Evolutionary conservation across 2,797 vertebrate genomes (phyloP).

Genomic region (Dallia pectoralis): DNA sequence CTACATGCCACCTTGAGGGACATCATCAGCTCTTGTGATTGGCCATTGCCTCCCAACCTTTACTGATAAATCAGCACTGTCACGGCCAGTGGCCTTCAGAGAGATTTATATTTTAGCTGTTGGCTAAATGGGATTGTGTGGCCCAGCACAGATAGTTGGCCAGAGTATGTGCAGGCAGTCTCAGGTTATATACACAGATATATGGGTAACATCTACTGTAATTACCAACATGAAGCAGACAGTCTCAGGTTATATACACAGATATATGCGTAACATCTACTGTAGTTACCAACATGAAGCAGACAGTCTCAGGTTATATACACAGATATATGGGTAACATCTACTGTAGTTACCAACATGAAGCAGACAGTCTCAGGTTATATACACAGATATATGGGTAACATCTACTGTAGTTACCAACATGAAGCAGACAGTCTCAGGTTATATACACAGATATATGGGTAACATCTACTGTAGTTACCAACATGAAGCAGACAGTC

Average conservation of each 20-base stretch:
- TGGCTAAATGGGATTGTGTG: slow-evolving; percentile 49
- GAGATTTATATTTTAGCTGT: neutral
- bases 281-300: slow-evolving; percentile 38
- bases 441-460: too few relatives aligned
- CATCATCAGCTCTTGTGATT: slow-evolving; percentile 50
- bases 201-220: slow-evolving; percentile 43
- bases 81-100: slow-evolving; percentile 9
- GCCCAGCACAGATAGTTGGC: slow-evolving; percentile 41
- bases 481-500: too few relatives aligned
- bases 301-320: slow-evolving; percentile 17
- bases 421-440: too few relatives aligned
- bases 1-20: slow-evolving; percentile 47
- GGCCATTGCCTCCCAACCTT: slow-evolving; percentile 30
- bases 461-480: too few relatives aligned
- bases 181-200: slow-evolving; percentile 44
- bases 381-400: slow-evolving; percentile 54
- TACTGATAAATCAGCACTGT: slow-evolving; percentile 27
- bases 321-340: slow-evolving; percentile 54
- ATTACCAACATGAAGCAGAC: slow-evolving; percentile 37
- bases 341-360: slow-evolving; percentile 37
- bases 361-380: slow-evolving; percentile 18
- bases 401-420: slow-evolving; percentile 38
- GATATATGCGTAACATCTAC: slow-evolving; percentile 52
- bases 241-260: slow-evolving; percentile 27
- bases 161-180: slow-evolving; percentile 9